Conservation (phyloP, 64 coral and sea anemone species). For the Trachythela sp. region DNA sequence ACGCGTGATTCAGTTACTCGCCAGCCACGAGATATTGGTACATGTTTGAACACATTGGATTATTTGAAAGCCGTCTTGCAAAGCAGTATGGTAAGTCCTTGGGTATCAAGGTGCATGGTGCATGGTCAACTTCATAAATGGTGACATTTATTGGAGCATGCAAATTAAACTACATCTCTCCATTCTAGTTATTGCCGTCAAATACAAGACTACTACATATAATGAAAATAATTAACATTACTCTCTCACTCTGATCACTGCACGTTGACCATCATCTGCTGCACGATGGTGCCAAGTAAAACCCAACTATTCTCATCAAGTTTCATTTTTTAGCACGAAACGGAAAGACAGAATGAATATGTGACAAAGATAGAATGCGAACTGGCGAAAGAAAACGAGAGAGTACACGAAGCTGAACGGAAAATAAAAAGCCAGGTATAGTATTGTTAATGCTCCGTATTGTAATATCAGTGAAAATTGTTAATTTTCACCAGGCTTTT, state of each 20-base stretch:
- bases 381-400: background rate
- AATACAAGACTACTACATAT: too few species aligned
- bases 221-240: too few species aligned
- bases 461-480: background rate
- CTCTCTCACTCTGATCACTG: too few species aligned
- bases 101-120: background rate
- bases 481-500: background rate
- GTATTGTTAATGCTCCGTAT: background rate
- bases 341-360: background rate
- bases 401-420: background rate
- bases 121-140: background rate
- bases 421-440: background rate
- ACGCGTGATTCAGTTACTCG: background rate
- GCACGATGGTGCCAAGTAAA: too few species aligned
- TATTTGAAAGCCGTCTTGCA: background rate
- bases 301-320: too few species aligned
- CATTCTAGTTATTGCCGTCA: too few species aligned
- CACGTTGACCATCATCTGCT: too few species aligned
- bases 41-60: background rate
- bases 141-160: too few species aligned
- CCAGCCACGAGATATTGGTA: background rate
- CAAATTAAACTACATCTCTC: too few species aligned
- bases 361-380: background rate
- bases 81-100: background rate
- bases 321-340: conserved; percentile 4